Evolutionary conservation across 2,797 vertebrate genomes (phyloP), one percentile per base, ranked within the genome.

Genomic region (Lithobates sylvaticus): DNA sequence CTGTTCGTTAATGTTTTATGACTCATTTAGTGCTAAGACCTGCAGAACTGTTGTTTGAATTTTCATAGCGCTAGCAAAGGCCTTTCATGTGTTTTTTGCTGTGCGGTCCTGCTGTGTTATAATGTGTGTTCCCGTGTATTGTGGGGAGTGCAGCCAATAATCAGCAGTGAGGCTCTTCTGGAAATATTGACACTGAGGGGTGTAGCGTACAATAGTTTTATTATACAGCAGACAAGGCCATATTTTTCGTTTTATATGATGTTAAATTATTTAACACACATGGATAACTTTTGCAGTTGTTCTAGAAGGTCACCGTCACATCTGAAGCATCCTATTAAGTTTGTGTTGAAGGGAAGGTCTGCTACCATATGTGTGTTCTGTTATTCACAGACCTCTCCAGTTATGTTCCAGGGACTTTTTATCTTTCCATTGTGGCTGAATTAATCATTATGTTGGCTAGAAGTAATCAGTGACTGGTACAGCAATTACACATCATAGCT

Each of bases 1-100:
- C 36, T 34, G 29, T 23, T 23, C 5, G n/a, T 71, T 81, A 54
- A 54, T 81, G 67, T 47, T n/a, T 81, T 13, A 68, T 81, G 78
- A 36, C 68, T 73, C 69, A 72, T 73, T 73, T 74, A 32, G 23
- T 73, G 23, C 50, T 64, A 44, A 73, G 50, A 73, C 71, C 26
- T 72, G 12, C 80, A 74, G 79, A 70, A 73, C 27, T 71, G 44
- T 82, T 71, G 44, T 82, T 82, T 82, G 21, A 39, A 36, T 72
- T 72, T 72, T 34, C 69, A 61, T 72, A 32, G 47, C 54, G 58
- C 23, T 50, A 81, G 69, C 23, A 65, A 27, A 64, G 54, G n/a
- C 26, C 29, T 42, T 44, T 26, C 15, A 61, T 81, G 50, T 81
- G 47, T 61, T 64, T 3, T 68, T 36, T 73, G 21, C 42, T 84